A percentile compares a stretch with the other conserved stretches of the same genome.
Conservation (phyloP, 2,888 invertebrate species). For the Chironomus riparius region DNA sequence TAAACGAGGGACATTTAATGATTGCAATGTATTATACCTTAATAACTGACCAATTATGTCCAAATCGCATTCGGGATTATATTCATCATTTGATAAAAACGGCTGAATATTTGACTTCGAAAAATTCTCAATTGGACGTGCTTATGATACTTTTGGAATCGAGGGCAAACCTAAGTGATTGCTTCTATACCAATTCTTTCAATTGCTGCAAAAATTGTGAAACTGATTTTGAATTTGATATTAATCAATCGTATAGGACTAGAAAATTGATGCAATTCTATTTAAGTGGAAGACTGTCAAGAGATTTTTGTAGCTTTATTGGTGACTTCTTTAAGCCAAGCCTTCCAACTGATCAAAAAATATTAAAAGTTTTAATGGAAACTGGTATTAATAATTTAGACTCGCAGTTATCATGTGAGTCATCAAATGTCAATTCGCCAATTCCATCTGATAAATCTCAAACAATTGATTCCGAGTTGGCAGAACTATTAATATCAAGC, state of each 20-base stretch:
- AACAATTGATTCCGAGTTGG: constrained; percentile 42
- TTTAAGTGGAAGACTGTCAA: constrained; percentile 41
- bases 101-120: constrained; percentile 50
- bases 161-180: constrained; percentile 40
- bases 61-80: constrained; percentile 66
- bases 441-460: constrained; percentile 41
- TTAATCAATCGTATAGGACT: constrained; percentile 40
- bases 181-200: constrained; percentile 45
- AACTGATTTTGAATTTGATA: constrained; percentile 39
- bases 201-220: constrained; percentile 42
- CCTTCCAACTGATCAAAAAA: constrained; percentile 59
- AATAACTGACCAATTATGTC: constrained; percentile 56
- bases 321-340: constrained; percentile 49
- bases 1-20: constrained; percentile 80
- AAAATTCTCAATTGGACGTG: constrained; percentile 39
- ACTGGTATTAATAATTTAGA: constrained; percentile 55
- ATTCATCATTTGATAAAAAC: constrained; percentile 59
- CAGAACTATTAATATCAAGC: constrained; percentile 40
- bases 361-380: constrained; percentile 62
- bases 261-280: constrained; percentile 40
- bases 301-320: constrained; percentile 41
- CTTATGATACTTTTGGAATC: constrained; percentile 41
- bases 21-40: constrained; percentile 74
- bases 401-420: constrained; percentile 40
- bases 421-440: constrained; percentile 40